Conservation (phyloP, 2,797 vertebrate genomes). For the Novumbra hubbsi region DNA sequence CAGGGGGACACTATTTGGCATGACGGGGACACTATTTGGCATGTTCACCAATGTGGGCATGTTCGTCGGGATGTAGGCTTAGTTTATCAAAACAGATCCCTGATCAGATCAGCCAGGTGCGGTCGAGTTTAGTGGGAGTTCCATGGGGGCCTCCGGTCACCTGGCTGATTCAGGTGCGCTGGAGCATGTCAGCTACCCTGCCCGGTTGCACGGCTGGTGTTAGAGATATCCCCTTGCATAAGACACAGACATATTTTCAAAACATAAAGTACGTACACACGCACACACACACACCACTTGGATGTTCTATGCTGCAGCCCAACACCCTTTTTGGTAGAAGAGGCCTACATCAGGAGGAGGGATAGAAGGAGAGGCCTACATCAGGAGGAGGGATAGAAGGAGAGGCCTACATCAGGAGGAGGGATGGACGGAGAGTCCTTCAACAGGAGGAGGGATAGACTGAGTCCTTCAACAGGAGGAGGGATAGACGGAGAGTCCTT, state of each 20-base stretch:
- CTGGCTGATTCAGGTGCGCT: conserved; percentile 63
- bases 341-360: no score
- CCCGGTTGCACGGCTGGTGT: conserved; percentile 18
- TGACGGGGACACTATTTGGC: no score
- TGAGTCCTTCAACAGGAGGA: background rate
- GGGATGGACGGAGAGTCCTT: no score
- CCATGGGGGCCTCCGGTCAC: conserved; percentile 43
- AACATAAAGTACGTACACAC: no score
- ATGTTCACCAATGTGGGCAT: no score
- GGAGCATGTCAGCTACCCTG: conserved; percentile 52
- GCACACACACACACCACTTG: conserved; percentile 3
- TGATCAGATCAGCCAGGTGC: background rate
- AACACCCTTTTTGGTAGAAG: background rate
- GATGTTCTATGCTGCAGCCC: background rate
- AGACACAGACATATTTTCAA: conserved; percentile 6
- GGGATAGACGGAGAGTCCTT: no score
- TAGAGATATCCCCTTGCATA: conserved; percentile 33
- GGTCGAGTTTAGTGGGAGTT: background rate
- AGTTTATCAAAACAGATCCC: background rate
- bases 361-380: no score
- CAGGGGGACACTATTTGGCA: no score
- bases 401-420: no score
- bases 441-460: background rate
- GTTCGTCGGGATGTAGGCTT: background rate
- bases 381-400: no score